phyloP scores from a whole-genome alignment of 2,113 vertebrate genomes.

The Brevimyrus niger region DNA sequence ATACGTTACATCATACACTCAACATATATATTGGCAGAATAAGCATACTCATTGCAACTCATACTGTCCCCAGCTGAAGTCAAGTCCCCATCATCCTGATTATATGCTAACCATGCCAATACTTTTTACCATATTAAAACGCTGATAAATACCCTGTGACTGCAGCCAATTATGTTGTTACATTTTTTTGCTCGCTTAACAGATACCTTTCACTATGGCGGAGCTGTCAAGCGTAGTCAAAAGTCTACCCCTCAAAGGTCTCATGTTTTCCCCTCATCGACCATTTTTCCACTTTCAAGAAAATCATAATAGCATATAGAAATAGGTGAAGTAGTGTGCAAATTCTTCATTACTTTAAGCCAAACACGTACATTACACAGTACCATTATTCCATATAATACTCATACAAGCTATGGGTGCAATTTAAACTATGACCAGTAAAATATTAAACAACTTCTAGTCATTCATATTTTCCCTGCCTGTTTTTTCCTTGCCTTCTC shows the following conservation, averaged over 20 bases:
- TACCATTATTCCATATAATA: neutral
- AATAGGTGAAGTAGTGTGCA: neutral
- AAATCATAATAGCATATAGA: neutral
- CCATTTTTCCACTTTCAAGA: neutral
- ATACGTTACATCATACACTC: neutral
- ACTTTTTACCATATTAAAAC: slow-evolving; percentile 12
- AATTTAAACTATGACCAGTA: neutral
- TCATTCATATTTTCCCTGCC: neutral
- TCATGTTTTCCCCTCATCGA: neutral
- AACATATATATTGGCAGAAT: neutral
- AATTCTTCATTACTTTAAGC: neutral
- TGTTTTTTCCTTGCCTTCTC: neutral
- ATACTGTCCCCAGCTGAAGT: neutral
- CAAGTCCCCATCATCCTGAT: neutral
- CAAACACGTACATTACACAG: neutral
- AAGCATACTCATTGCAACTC: neutral
- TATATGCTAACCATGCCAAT: neutral
- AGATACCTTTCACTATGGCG: neutral
- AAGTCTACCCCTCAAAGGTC: neutral
- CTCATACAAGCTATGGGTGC: neutral
- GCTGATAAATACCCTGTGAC: neutral
- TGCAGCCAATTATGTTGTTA: slow-evolving; percentile 14
- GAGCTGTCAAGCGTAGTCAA: neutral
- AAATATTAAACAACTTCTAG: neutral
- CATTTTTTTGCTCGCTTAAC: neutral